These are phyloP conservation scores for Pitangus sulphuratus DNA, from an alignment of 2,797 vertebrate genomes.

Conservation along the genomic window DNA sequence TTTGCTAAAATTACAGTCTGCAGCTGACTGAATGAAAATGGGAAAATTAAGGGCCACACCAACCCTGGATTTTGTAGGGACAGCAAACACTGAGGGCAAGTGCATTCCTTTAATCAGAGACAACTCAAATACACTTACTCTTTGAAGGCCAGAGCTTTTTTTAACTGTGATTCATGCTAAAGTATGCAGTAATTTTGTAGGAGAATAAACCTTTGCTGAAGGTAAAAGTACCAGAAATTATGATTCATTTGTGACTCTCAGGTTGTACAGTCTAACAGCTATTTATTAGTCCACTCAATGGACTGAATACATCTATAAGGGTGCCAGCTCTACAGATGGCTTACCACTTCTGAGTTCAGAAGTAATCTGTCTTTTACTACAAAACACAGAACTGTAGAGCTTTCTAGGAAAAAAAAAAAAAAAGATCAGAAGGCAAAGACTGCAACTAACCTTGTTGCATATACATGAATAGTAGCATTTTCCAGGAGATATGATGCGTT, in stretches of 20 bases:
- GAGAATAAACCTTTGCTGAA: background rate
- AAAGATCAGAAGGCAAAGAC: background rate
- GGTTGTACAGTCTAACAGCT: background rate
- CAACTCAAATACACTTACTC: background rate
- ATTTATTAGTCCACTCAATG: background rate
- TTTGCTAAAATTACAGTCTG: background rate
- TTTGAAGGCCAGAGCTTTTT: background rate
- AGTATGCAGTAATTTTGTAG: background rate
- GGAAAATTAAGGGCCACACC: background rate
- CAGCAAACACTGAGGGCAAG: background rate
- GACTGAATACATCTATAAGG: background rate
- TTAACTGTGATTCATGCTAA: background rate
- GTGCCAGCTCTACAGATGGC: background rate
- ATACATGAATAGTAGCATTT: constrained; percentile 84
- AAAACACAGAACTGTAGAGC: background rate
- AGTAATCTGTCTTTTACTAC: background rate
- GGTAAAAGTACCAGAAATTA: background rate
- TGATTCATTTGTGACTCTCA: background rate
- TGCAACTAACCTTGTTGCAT: constrained; percentile 85
- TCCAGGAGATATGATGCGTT: constrained; percentile 83
- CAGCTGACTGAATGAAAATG: background rate
- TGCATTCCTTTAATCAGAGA: background rate
- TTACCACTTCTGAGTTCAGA: background rate
- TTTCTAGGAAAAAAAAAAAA: background rate
- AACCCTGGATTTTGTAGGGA: background rate